Percentiles rank a stretch among this genome's conserved stretches.
Evolutionary conservation across 2,888 invertebrate species (phyloP).

Genomic region (Doris montereyensis): DNA sequence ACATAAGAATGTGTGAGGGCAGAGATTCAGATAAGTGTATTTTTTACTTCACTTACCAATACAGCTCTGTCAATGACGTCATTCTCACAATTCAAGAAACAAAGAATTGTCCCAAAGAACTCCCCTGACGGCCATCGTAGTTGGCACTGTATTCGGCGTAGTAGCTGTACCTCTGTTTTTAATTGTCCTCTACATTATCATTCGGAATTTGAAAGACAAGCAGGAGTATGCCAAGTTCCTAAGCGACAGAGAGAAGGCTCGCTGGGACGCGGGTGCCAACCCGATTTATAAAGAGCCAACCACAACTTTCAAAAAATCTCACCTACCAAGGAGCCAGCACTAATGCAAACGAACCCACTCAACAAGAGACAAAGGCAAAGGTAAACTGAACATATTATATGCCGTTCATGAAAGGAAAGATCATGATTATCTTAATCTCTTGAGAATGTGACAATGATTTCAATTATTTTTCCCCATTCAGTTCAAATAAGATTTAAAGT

Average conservation of each 20-base stretch:
- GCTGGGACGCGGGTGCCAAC: constrained; percentile 57
- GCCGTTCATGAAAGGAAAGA: too few relatives aligned
- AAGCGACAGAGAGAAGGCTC: constrained; percentile 46
- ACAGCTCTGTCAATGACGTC: constrained; percentile 43
- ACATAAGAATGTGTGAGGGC: constrained; percentile 18
- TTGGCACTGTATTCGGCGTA: constrained; percentile 46
- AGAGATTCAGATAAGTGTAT: constrained; percentile 42
- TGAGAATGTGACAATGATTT: too few relatives aligned
- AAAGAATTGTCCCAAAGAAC: constrained; percentile 46
- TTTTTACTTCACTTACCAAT: constrained; percentile 48
- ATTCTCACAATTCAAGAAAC: constrained; percentile 48
- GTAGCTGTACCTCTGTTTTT: constrained; percentile 46
- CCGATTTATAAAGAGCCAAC: constrained; percentile 61
- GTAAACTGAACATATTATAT: too few relatives aligned
- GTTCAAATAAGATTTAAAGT: too few relatives aligned
- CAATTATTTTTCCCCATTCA: too few relatives aligned
- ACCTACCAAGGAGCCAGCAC: too few relatives aligned
- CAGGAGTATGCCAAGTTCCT: constrained; percentile 48
- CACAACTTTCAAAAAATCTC: constrained; percentile 57
- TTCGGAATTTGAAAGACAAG: constrained; percentile 45
- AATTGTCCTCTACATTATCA: constrained; percentile 47
- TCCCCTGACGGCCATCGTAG: constrained; percentile 43
- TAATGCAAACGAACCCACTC: too few relatives aligned
- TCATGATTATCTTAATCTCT: too few relatives aligned
- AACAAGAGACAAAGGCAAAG: too few relatives aligned